Evolutionary conservation across 2,113 vertebrate species (phyloP).

Genomic region (Malurus alboscapulatus): DNA sequence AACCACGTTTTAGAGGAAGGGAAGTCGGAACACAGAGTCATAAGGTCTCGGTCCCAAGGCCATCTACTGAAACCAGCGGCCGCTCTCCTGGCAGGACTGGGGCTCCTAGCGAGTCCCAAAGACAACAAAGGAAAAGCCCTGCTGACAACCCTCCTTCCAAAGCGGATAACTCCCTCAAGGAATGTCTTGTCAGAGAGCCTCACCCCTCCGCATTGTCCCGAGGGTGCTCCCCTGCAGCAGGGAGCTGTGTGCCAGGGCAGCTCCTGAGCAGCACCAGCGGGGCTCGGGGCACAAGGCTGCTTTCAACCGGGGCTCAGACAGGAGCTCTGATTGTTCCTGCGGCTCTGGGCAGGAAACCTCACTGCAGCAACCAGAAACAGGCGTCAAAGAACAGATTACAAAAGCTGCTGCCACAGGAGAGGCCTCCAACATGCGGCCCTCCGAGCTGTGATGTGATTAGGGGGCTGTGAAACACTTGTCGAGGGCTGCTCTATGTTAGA

Average conservation of each 20-base stretch:
- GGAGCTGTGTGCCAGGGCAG: neutral
- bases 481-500: neutral
- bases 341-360: neutral
- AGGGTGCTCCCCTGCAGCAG: neutral
- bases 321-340: neutral
- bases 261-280: neutral
- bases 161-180: neutral
- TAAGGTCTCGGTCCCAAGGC: neutral
- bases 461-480: neutral
- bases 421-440: neutral
- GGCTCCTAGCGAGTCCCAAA: neutral
- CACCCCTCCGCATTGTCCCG: fast-evolving
- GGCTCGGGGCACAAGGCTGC: neutral
- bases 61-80: neutral
- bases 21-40: neutral
- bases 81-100: neutral
- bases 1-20: neutral
- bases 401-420: neutral
- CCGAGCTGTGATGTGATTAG: neutral
- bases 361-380: neutral
- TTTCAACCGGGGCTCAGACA: neutral
- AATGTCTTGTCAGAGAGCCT: neutral
- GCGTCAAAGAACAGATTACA: neutral
- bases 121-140: neutral
- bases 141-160: neutral